Evolutionary conservation across 2,113 vertebrate genomes (phyloP).

Genomic region (Tachysurus fulvidraco): DNA sequence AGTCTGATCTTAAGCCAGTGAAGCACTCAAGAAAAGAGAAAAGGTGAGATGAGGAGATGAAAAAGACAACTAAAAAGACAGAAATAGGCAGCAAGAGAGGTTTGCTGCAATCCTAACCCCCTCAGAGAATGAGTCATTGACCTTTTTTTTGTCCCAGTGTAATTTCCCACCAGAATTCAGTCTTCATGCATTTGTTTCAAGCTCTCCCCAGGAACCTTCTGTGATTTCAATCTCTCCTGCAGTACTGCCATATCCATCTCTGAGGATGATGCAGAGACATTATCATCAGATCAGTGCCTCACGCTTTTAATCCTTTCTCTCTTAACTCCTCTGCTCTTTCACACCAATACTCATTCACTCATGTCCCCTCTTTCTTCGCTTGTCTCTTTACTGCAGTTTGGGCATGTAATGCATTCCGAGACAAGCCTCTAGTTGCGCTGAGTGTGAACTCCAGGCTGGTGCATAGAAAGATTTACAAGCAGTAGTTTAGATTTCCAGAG

Average conservation of each 20-base stretch:
- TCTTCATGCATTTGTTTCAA: background rate
- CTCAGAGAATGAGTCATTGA: slow-evolving; percentile 19
- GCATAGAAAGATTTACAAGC: slow-evolving; percentile 9
- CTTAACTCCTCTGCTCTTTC: slow-evolving; percentile 22
- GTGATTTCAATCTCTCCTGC: slow-evolving; percentile 45
- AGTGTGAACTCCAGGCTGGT: slow-evolving; percentile 36
- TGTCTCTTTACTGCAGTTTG: slow-evolving; percentile 45
- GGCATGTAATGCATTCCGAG: slow-evolving; percentile 61
- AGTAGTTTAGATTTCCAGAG: background rate
- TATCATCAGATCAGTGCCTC: slow-evolving; percentile 21
- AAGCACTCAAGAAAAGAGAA: slow-evolving; percentile 20
- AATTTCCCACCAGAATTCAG: slow-evolving; percentile 6
- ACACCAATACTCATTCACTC: slow-evolving; percentile 12
- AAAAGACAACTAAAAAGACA: slow-evolving; percentile 27
- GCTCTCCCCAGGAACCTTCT: background rate
- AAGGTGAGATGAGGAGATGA: slow-evolving; percentile 9
- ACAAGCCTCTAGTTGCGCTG: slow-evolving; percentile 55
- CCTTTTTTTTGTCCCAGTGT: slow-evolving; percentile 3
- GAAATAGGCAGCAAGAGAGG: slow-evolving; percentile 10
- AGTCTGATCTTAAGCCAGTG: slow-evolving; percentile 42
- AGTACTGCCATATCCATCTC: slow-evolving; percentile 39
- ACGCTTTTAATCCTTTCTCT: background rate
- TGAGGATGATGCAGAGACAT: slow-evolving; percentile 29
- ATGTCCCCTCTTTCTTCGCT: slow-evolving; percentile 13
- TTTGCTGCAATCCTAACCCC: slow-evolving; percentile 8